Conservation (phyloP, 2,888 invertebrate species). For the Callimorpha dominula region DNA sequence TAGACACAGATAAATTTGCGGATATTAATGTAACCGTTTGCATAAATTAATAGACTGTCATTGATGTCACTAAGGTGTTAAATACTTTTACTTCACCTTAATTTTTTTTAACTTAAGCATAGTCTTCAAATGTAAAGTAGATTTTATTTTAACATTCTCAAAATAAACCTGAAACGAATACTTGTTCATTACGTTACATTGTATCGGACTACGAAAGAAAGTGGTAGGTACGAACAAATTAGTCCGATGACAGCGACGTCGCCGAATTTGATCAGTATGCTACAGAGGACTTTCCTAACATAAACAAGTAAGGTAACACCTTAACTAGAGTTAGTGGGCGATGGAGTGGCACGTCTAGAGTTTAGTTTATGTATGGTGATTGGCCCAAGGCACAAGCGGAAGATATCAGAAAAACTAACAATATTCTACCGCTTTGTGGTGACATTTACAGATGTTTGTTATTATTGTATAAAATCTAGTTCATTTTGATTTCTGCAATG, state of each 20-base stretch:
- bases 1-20: too few relatives aligned
- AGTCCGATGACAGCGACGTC: slow-evolving; percentile 15
- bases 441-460: too few relatives aligned
- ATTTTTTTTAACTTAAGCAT: too few relatives aligned
- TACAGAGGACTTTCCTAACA: slow-evolving; percentile 43
- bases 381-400: slow-evolving; percentile 21
- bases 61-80: not conserved
- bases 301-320: slow-evolving; percentile 44
- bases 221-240: slow-evolving; percentile 54
- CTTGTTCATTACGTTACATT: slow-evolving; percentile 6
- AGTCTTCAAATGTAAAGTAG: not conserved
- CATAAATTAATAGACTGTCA: not conserved
- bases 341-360: slow-evolving; percentile 22
- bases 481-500: too few relatives aligned
- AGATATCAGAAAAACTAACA: too few relatives aligned
- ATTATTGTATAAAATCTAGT: too few relatives aligned
- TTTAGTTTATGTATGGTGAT: slow-evolving; percentile 19
- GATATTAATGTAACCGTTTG: too few relatives aligned
- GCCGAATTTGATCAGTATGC: slow-evolving; percentile 52
- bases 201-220: slow-evolving; percentile 43
- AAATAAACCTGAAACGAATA: not conserved
- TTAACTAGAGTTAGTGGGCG: slow-evolving; percentile 35
- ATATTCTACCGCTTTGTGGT: too few relatives aligned
- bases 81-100: too few relatives aligned
- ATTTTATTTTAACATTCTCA: slow-evolving; percentile 13